Evolutionary conservation across 2,888 invertebrate genomes (phyloP), one percentile per base, ranked within the genome.

Genomic region (Tillus elongatus): DNA sequence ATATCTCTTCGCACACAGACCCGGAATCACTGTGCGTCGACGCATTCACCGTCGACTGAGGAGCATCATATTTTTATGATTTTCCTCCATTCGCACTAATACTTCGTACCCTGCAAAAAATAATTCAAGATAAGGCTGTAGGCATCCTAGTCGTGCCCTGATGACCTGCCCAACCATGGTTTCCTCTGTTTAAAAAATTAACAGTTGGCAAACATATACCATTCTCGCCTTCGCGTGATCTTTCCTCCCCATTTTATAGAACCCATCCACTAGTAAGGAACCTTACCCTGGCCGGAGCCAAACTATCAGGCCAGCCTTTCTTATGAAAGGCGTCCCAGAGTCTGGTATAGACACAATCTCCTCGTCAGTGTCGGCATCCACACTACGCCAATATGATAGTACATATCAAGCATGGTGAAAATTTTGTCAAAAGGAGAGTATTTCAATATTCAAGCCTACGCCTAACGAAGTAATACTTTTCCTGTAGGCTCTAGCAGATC

Each of bases 91-190:
- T 30, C 33, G n/a, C n/a, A n/a, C n/a, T n/a, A n/a, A n/a, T n/a
- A n/a, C n/a, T n/a, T n/a, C n/a, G n/a, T n/a, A n/a, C n/a, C n/a
- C n/a, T n/a, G 3, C 8, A 29, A 42, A 44, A 44, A 12, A 39
- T 44, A 29, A 30, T 36, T 9, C 12, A 27, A 4, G 42, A 44
- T 24, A 39, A 39, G 27, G 42, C 44, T n/a, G 28, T 13, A 15
- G 39, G 44, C 2, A 33, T 44, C 16, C 19, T 44, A 8, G 30
- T 44, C 15, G 39, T 43, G 4, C n/a, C n/a, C n/a, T n/a, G n/a
- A n/a, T n/a, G n/a, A n/a, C 44, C 44, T 19, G 29, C 40, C 4
- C 42, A 43, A 37, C 39, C 42, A n/a, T 40, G 44, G 42, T 43
- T 29, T 15, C 42, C 44, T 4, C 26, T 42, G 11, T 42, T 37